Evolutionary conservation across 2,113 vertebrate genomes (phyloP).

Genomic region (Heterotilapia buettikoferi): DNA sequence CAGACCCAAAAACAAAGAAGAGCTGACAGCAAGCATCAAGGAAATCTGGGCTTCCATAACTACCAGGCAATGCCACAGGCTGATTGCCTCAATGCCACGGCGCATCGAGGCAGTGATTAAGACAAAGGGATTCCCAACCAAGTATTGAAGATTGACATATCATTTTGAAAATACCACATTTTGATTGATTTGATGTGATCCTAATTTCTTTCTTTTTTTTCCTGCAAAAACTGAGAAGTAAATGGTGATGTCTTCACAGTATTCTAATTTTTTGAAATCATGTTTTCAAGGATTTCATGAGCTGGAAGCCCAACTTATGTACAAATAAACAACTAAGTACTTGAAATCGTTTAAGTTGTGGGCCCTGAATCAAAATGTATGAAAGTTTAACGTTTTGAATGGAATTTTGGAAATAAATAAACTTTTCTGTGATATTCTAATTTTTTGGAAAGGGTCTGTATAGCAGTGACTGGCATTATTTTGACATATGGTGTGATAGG

Average conservation of each 20-base stretch:
- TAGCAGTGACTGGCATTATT: not conserved
- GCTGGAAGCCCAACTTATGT: too few relatives aligned
- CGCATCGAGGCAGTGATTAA: rapidly evolving
- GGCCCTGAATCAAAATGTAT: not conserved
- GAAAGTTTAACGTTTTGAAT: not conserved
- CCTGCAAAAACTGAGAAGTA: not conserved
- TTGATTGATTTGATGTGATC: not conserved
- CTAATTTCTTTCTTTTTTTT: not conserved
- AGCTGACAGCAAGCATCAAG: not conserved
- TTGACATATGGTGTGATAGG: not conserved
- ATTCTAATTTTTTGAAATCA: not conserved
- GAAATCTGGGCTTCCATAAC: not conserved
- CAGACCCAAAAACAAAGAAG: not conserved
- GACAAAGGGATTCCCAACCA: not conserved
- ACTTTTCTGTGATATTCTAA: rapidly evolving
- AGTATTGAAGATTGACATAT: not conserved
- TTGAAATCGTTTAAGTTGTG: not conserved
- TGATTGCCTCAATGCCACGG: rapidly evolving
- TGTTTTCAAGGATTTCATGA: too few relatives aligned
- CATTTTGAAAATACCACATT: not conserved
- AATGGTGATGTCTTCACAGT: rapidly evolving
- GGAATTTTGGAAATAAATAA: not conserved
- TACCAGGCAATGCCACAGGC: not conserved
- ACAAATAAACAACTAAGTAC: not conserved
- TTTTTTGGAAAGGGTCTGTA: not conserved